Evolutionary conservation across 2,888 invertebrate species (phyloP).

Genomic region (Trichacis sp.): DNA sequence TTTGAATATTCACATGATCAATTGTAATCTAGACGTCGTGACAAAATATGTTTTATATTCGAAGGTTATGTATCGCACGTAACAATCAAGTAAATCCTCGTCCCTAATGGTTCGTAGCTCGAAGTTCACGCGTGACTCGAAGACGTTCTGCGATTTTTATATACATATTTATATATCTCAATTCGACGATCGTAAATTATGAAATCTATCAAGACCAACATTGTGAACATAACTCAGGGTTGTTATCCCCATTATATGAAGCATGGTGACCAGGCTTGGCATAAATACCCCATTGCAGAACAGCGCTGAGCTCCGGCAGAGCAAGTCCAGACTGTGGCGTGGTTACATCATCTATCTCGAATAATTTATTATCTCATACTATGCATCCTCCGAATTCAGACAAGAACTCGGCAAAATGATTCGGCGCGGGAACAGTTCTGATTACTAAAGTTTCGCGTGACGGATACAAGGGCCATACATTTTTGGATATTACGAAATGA

Average conservation of each 20-base stretch:
- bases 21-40: no score
- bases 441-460: conserved; percentile 18
- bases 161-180: conserved; percentile 50
- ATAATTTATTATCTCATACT: conserved; percentile 67
- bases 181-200: conserved; percentile 64
- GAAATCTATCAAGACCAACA: conserved; percentile 69
- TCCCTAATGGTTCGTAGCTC: conserved; percentile 24
- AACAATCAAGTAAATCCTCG: no score
- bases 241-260: conserved; percentile 65
- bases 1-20: no score
- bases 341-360: conserved; percentile 69
- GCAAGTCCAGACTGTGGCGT: conserved; percentile 67
- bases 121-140: neutral
- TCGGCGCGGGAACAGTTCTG: conserved; percentile 50
- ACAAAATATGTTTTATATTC: no score
- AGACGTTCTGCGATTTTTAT: conserved; percentile 17
- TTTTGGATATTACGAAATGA: neutral
- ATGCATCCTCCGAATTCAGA: conserved; percentile 63
- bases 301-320: conserved; percentile 60
- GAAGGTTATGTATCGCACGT: no score
- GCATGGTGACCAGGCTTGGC: conserved; percentile 68
- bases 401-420: conserved; percentile 64
- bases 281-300: conserved; percentile 67
- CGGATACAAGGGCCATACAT: neutral
- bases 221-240: conserved; percentile 67